Evolutionary conservation across 2,888 invertebrate genomes (phyloP).

Genomic region (Ormyrus rosae): DNA sequence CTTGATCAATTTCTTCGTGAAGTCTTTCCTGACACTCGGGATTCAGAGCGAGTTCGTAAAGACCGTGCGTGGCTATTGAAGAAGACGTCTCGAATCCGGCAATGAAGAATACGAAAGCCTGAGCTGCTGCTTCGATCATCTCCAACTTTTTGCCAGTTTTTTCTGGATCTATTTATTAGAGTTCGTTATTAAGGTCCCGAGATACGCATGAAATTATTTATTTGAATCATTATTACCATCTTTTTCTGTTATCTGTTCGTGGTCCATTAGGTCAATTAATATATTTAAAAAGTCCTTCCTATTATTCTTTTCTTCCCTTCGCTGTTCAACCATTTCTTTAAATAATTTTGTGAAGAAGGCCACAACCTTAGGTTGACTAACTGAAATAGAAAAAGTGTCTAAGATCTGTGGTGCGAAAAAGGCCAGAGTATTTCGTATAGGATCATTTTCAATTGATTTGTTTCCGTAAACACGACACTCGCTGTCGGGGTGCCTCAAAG

Average conservation of each 20-base stretch:
- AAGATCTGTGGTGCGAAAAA: too few species aligned
- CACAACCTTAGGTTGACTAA: background rate
- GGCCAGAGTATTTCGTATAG: background rate
- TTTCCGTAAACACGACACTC: constrained; percentile 2
- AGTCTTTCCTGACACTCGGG: constrained; percentile 71
- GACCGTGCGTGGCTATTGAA: constrained; percentile 74
- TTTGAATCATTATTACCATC: too few species aligned
- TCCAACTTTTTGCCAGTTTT: too few species aligned
- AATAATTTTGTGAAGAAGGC: background rate
- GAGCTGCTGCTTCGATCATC: constrained; percentile 66
- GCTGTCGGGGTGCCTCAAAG: background rate
- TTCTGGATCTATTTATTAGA: too few species aligned
- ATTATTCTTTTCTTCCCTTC: constrained; percentile 61
- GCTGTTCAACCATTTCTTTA: background rate
- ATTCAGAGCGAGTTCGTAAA: constrained; percentile 74
- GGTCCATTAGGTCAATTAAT: constrained; percentile 62
- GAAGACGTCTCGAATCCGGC: constrained; percentile 77
- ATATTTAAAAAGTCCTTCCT: constrained; percentile 66
- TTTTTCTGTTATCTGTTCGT: background rate
- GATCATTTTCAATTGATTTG: background rate
- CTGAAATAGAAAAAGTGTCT: background rate
- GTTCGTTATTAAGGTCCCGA: too few species aligned
- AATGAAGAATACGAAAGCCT: constrained; percentile 74
- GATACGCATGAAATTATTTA: too few species aligned
- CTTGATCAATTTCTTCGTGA: constrained; percentile 69